Conservation (phyloP, 37 sponge, comb jelly and placozoan species). For the Axinella damicornis region DNA sequence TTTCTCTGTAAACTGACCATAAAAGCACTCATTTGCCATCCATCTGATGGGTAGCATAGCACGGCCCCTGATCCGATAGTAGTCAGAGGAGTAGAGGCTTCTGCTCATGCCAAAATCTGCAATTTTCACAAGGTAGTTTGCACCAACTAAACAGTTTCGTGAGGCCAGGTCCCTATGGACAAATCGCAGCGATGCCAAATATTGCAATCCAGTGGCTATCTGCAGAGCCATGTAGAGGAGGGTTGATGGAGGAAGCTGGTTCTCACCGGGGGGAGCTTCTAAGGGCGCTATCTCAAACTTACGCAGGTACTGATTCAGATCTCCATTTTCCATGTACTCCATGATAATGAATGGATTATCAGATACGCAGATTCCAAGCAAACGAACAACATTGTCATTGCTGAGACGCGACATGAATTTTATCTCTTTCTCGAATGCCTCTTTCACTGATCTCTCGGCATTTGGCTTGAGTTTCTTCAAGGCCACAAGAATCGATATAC, state of each 20-base stretch:
- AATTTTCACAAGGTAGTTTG: slow-evolving; percentile 70
- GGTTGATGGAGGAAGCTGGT: slow-evolving; percentile 9
- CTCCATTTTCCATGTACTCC: slow-evolving; percentile 95
- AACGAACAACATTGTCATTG: slow-evolving; percentile 75
- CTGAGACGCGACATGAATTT: slow-evolving; percentile 87
- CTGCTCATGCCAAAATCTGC: slow-evolving; percentile 91
- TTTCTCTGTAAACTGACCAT: slow-evolving; percentile 85
- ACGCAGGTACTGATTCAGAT: slow-evolving; percentile 81
- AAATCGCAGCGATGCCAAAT: slow-evolving; percentile 73
- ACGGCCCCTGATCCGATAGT: slow-evolving; percentile 60
- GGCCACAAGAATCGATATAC: slow-evolving; percentile 59
- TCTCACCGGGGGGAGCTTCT: slow-evolving; percentile 8
- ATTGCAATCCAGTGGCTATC: slow-evolving; percentile 83
- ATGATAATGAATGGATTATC: slow-evolving; percentile 78
- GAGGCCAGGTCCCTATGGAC: slow-evolving; percentile 90
- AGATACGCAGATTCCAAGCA: slow-evolving; percentile 75
- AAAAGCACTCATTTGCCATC: slow-evolving; percentile 88
- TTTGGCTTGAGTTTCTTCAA: slow-evolving; percentile 75
- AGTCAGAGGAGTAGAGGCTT: slow-evolving; percentile 68
- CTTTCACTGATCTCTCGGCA: slow-evolving; percentile 46
- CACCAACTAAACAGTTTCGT: slow-evolving; percentile 84
- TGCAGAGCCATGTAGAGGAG: slow-evolving; percentile 72
- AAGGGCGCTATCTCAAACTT: slow-evolving; percentile 18
- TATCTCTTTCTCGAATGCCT: slow-evolving; percentile 87
- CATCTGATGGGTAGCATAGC: slow-evolving; percentile 83